phyloP scores from a whole-genome alignment of 2,113 vertebrate genomes.

The Ophiodon elongatus region DNA sequence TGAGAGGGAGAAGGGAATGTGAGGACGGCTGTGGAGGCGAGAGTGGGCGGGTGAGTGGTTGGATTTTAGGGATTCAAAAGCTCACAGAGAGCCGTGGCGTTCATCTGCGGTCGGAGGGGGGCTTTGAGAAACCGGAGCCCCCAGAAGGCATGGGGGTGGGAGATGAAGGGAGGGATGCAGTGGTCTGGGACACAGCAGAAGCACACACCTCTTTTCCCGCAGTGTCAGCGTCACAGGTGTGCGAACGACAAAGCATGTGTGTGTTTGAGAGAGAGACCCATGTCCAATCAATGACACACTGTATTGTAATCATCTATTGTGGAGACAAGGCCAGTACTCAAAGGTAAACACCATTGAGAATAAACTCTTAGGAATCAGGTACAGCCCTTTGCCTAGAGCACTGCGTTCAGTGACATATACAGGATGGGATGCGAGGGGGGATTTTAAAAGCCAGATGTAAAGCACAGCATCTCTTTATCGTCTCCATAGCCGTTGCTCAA shows the following conservation, averaged over 20 bases:
- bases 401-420: conserved; percentile 14
- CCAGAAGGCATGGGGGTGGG: conserved; percentile 37
- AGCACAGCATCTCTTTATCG: conserved; percentile 36
- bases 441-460: conserved; percentile 35
- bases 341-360: conserved; percentile 65
- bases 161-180: neutral
- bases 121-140: conserved; percentile 76
- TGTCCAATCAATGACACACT: conserved; percentile 77
- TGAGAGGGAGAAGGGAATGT: conserved; percentile 38
- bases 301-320: conserved; percentile 75
- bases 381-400: neutral
- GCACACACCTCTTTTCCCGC: conserved; percentile 63
- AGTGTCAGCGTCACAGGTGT: conserved; percentile 75
- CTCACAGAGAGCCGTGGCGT: conserved; percentile 55
- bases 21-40: conserved; percentile 33
- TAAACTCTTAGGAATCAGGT: conserved; percentile 36
- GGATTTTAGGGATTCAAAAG: conserved; percentile 63
- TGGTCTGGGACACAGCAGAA: conserved; percentile 39
- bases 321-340: conserved; percentile 35
- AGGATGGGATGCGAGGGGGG: neutral
- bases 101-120: conserved; percentile 64
- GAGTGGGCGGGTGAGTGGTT: conserved; percentile 28
- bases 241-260: conserved; percentile 58
- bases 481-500: conserved; percentile 37
- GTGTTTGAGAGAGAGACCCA: conserved; percentile 39